Base-by-base conservation (phyloP, 2,888 invertebrate species). In the Baronia brevicornis region DNA sequence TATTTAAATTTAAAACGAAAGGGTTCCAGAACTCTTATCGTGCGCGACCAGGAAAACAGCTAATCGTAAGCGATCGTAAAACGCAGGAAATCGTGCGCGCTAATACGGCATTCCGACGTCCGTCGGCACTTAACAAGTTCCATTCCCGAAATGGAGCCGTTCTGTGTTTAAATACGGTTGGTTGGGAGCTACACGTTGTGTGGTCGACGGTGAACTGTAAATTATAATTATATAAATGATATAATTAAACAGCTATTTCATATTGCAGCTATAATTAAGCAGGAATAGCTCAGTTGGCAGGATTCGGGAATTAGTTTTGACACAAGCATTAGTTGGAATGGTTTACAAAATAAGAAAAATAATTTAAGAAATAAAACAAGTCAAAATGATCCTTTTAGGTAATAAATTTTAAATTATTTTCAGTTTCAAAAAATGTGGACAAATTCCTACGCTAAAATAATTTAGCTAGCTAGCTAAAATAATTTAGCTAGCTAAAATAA, bases 71-170 rank as follows among this genome's bases (percentile, higher is more conserved):
- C n/a, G n/a, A 8, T 24, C 13, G 12, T 13, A 21, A 7, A 19
- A 11, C 13, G 17, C 34, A 18, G 34, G 29, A 34, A 34, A 34
- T 25, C 14, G 22, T 23, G 12, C 23, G n/a, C n/a, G 14, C 20
- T 8, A 13, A 25, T 13, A 19, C 24, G 7, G 23, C 29, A 31
- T 36, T 31, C 30, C 20, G 4, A n/a, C n/a, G n/a, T n/a, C 7
- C 13, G 30, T 24, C 24, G 21, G 39, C 34, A 28, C 24, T 34
- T 32, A 36, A 28, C 36, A 28, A 38, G 38, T 35, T 7, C 32
- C 32, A 17, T 35, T 41, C 44, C 51, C 43, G 46, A 51, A 45
- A 48, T 45, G 51, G 49, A 29, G 33, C 49, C 51, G 51, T 48
- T 15, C 24, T 39, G 22, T 24, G 27, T 37, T 23, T 35, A 39